Conservation (phyloP, 2,113 vertebrate species). For the Vanacampus margaritifer region DNA sequence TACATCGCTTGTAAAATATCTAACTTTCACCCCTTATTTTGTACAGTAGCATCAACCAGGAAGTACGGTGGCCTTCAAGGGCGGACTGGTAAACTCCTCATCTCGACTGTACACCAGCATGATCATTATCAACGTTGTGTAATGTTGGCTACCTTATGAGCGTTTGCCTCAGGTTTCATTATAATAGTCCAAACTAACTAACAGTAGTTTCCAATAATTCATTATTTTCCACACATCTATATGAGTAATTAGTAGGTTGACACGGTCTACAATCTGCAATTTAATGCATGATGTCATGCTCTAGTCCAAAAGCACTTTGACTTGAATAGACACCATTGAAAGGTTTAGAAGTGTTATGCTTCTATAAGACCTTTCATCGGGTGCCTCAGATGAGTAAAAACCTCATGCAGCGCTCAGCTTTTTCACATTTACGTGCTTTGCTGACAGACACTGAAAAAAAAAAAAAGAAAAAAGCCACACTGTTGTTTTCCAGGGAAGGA, state of each 20-base stretch:
- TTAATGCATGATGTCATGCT: not conserved
- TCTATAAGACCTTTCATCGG: slow-evolving; percentile 36
- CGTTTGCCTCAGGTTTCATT: not conserved
- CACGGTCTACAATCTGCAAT: no score
- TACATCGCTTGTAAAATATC: no score
- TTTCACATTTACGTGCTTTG: slow-evolving; percentile 57
- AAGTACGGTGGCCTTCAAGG: not conserved
- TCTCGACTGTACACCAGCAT: not conserved
- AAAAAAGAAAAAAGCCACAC: slow-evolving; percentile 13
- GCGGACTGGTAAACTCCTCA: no score
- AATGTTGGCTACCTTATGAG: not conserved
- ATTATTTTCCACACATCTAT: not conserved
- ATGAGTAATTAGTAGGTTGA: not conserved
- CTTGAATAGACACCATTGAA: slow-evolving; percentile 12
- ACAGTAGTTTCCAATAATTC: not conserved
- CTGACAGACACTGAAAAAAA: slow-evolving; percentile 57
- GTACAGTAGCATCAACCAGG: not conserved
- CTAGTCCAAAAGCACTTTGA: not conserved
- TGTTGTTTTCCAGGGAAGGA: slow-evolving; percentile 43
- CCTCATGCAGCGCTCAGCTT: slow-evolving; percentile 50
- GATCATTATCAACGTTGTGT: not conserved
- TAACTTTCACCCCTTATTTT: not conserved
- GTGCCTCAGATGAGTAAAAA: slow-evolving; percentile 43
- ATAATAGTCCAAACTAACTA: not conserved
- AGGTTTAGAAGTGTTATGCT: slow-evolving; percentile 10